phyloP scores from a whole-genome alignment of 1,140 invertebrate genomes.

The Pollicipes pollicipes region DNA sequence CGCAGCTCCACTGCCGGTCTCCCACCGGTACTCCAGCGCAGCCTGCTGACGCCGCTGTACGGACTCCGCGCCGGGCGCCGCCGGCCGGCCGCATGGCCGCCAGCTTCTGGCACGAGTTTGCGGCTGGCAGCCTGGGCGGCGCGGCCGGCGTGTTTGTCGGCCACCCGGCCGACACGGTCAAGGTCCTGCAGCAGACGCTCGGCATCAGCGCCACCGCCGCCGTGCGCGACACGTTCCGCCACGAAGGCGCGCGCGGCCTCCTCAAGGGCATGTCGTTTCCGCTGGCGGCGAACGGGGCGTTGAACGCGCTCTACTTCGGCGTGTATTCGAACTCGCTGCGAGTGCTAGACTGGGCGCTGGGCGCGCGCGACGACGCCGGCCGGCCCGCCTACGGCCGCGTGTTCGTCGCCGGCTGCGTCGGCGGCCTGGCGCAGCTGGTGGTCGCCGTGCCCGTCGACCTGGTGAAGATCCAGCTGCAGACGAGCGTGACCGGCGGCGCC shows the following conservation, averaged over 20 bases:
- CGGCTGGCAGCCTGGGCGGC: not conserved
- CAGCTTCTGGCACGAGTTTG: not conserved
- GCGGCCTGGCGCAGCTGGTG: constrained; percentile 38
- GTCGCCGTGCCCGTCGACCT: constrained; percentile 47
- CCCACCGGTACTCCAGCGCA: too few species aligned
- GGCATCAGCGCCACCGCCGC: not conserved
- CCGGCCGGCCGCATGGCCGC: too few species aligned
- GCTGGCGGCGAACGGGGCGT: constrained; percentile 39
- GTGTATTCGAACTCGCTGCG: constrained; percentile 41
- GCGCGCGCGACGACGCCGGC: constrained; percentile 1
- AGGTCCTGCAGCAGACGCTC: constrained; percentile 43
- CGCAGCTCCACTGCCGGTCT: too few species aligned
- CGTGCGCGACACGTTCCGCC: not conserved
- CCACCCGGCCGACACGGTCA: constrained; percentile 51
- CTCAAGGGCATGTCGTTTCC: constrained; percentile 53
- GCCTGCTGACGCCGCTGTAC: too few species aligned
- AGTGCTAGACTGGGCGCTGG: constrained; percentile 18
- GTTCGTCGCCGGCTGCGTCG: constrained; percentile 37
- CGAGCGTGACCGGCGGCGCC: constrained; percentile 20
- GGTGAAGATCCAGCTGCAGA: constrained; percentile 49
- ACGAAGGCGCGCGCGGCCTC: constrained; percentile 34
- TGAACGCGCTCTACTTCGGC: constrained; percentile 54
- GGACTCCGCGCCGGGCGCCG: too few species aligned
- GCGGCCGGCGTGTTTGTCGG: constrained; percentile 23
- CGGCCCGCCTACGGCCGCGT: constrained; percentile 21